Evolutionary conservation across 1,140 invertebrate genomes (phyloP).

Genomic region (Dendrolimus punctatus): DNA sequence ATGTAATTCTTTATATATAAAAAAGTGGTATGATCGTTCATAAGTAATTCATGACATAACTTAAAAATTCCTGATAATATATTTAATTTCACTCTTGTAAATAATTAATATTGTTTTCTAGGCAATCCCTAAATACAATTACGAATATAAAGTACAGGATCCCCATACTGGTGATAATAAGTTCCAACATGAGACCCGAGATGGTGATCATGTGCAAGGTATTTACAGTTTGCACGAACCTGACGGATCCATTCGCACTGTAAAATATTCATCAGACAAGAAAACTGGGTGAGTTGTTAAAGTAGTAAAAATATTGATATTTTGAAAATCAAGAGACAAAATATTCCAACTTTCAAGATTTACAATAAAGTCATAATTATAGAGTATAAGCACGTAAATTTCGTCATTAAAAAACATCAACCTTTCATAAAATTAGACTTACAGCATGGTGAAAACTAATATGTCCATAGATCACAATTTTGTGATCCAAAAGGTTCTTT

Average conservation of each 20-base stretch:
- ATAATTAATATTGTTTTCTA: constrained; percentile 6
- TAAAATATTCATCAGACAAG: constrained; percentile 70
- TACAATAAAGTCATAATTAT: no score
- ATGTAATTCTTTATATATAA: no score
- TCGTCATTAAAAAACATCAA: no score
- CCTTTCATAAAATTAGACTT: no score
- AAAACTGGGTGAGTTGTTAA: constrained; percentile 44
- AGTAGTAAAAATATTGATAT: neutral
- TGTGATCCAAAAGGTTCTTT: no score
- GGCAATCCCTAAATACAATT: constrained; percentile 32
- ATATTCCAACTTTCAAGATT: no score
- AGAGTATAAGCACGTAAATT: no score
- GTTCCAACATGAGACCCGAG: constrained; percentile 72
- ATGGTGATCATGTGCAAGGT: constrained; percentile 73
- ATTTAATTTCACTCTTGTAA: neutral
- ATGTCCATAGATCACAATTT: no score
- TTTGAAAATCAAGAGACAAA: neutral
- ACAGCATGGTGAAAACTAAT: no score
- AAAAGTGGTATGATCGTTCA: no score
- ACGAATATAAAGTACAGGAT: constrained; percentile 46
- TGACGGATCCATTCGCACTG: constrained; percentile 70
- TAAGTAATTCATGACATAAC: no score
- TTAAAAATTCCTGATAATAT: neutral
- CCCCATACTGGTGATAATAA: constrained; percentile 71
- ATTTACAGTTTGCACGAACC: constrained; percentile 70